A percentile compares a stretch with the other conserved stretches of the same genome.
These are phyloP conservation scores for Lophotis ruficrista DNA, from an alignment of 2,113 vertebrate species.

Conservation along the genomic window DNA sequence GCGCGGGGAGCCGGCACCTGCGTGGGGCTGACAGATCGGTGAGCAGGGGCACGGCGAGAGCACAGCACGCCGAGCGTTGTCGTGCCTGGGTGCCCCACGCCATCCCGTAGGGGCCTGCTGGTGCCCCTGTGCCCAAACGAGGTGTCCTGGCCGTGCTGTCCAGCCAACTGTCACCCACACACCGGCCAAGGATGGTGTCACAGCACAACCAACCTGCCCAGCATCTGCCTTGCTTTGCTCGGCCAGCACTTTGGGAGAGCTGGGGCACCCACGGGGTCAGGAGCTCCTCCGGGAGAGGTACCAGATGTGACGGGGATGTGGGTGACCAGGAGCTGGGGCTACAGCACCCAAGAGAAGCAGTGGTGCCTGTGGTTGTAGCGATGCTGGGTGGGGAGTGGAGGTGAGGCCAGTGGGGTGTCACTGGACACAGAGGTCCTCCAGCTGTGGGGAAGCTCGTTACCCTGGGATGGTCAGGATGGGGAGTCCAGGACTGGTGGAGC, in stretches of 20 bases:
- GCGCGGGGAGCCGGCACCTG: accelerated
- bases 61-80: accelerated
- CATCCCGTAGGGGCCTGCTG: background rate
- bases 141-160: background rate
- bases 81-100: background rate
- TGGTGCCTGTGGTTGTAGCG: background rate
- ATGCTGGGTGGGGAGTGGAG: background rate
- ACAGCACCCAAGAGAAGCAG: background rate
- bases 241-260: background rate
- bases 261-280: accelerated
- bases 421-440: background rate
- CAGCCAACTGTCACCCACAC: background rate
- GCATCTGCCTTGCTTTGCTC: background rate
- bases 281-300: background rate
- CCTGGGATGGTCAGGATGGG: too few species aligned
- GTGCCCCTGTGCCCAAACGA: accelerated
- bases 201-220: accelerated
- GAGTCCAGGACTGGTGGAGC: background rate
- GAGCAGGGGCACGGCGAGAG: accelerated
- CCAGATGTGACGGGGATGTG: background rate
- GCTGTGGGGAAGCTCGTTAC: background rate
- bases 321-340: background rate
- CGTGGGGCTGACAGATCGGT: accelerated
- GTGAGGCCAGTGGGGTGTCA: background rate
- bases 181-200: background rate